Conservation (phyloP, 2,797 vertebrate genomes). For the Myripristis jacobus region DNA sequence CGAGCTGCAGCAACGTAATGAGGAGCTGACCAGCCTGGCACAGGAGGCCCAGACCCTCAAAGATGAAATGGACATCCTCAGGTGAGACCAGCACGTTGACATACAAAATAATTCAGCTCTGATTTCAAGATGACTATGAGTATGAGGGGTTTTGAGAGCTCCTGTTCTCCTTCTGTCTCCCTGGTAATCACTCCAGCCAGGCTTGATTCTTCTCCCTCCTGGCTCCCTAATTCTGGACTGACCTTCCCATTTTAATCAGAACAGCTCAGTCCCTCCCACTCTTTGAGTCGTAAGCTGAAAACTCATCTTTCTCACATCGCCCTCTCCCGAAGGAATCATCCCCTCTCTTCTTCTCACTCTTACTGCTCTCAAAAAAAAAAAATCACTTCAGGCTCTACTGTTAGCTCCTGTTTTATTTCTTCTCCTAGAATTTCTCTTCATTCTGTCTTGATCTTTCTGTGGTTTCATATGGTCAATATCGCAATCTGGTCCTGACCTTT, state of each 20-base stretch:
- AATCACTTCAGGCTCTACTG: not conserved
- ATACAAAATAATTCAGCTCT: not conserved
- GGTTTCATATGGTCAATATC: no score
- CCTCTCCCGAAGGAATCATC: not conserved
- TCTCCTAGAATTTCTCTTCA: no score
- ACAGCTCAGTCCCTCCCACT: no score
- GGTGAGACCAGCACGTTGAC: slow-evolving; percentile 70
- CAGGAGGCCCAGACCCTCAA: slow-evolving; percentile 90
- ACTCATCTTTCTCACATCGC: no score
- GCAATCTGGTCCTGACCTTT: no score
- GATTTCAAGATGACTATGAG: not conserved
- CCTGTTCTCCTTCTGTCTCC: no score
- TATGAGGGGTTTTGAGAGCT: not conserved
- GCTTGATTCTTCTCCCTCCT: no score
- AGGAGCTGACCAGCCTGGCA: slow-evolving; percentile 90
- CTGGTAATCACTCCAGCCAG: no score
- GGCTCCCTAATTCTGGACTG: no score
- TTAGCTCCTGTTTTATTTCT: not conserved
- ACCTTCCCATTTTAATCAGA: no score
- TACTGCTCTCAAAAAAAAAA: not conserved
- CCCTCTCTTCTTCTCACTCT: not conserved
- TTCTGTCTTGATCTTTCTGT: no score
- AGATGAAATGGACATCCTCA: slow-evolving; percentile 93
- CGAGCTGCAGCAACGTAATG: slow-evolving; percentile 87
- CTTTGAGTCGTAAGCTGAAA: no score